Conservation (phyloP, 2,113 vertebrate species). For the Cyprinodon tularosa region DNA sequence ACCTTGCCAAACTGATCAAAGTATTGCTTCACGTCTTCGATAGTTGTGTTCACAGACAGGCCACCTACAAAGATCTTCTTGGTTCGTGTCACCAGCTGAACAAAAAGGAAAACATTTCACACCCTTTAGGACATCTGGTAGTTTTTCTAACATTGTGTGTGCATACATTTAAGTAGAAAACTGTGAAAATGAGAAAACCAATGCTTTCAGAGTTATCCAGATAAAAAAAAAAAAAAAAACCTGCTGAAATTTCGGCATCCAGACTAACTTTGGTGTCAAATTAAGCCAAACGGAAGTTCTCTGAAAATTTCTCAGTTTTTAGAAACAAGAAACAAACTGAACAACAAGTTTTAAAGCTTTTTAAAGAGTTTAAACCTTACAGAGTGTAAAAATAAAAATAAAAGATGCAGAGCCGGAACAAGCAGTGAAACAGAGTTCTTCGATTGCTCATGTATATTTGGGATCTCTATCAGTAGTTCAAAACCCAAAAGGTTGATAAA, state of each 20-base stretch:
- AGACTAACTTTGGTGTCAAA: background rate
- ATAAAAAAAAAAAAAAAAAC: too few relatives aligned
- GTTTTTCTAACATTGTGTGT: background rate
- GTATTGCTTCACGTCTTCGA: constrained; percentile 98
- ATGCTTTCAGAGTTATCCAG: background rate
- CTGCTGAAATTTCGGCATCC: too few relatives aligned
- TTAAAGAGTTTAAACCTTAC: background rate
- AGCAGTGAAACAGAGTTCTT: background rate
- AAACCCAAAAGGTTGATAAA: background rate
- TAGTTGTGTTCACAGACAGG: constrained; percentile 96
- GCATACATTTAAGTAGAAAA: background rate
- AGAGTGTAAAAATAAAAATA: background rate
- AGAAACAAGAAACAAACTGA: background rate
- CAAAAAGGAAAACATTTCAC: constrained; percentile 35
- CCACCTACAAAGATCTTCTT: constrained; percentile 99
- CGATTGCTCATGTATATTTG: background rate
- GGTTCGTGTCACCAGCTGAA: constrained; percentile 97
- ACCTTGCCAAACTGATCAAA: constrained; percentile 99
- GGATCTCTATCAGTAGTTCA: too few relatives aligned
- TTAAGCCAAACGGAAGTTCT: background rate
- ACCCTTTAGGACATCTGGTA: background rate
- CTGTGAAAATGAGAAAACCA: background rate
- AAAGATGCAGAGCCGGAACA: background rate
- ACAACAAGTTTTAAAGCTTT: background rate
- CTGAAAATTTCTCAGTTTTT: background rate